phyloP scores from a whole-genome alignment of 2,113 vertebrate species.

The Nycticebus coucang region DNA sequence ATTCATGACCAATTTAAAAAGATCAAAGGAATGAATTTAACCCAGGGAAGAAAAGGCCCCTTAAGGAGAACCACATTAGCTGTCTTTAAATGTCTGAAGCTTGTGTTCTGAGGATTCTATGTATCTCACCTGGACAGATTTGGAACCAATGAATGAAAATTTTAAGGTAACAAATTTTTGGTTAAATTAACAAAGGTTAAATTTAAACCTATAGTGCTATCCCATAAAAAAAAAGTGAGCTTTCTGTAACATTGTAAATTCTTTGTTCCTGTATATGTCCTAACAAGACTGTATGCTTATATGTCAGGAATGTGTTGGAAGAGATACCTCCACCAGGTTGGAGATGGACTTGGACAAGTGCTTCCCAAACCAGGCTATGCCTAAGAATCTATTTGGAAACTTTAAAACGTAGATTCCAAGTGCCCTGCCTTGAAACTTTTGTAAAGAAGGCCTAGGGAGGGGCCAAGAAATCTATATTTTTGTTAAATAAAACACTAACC shows the following conservation, averaged over 20 bases:
- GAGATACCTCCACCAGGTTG: neutral
- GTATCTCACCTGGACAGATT: neutral
- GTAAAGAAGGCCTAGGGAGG: neutral
- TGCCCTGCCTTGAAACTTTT: neutral
- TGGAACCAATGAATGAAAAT: neutral
- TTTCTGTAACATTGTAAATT: neutral
- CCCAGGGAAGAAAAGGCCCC: neutral
- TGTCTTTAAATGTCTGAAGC: neutral
- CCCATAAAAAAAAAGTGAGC: neutral
- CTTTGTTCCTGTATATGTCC: neutral
- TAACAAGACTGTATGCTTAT: neutral
- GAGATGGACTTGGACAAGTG: neutral
- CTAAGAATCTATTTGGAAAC: neutral
- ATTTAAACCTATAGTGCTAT: neutral
- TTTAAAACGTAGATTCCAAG: neutral
- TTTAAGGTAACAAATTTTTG: neutral
- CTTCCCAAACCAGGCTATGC: neutral
- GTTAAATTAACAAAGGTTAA: slow-evolving; percentile 37
- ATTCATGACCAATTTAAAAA: neutral
- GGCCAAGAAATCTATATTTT: neutral
- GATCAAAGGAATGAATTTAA: neutral
- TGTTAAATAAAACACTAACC: neutral
- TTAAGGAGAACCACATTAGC: neutral
- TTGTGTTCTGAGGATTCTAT: neutral
- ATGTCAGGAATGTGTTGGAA: neutral